These are phyloP conservation scores for Poeciliopsis prolifica DNA, from an alignment of 2,113 vertebrate species.

Conservation along the genomic window DNA sequence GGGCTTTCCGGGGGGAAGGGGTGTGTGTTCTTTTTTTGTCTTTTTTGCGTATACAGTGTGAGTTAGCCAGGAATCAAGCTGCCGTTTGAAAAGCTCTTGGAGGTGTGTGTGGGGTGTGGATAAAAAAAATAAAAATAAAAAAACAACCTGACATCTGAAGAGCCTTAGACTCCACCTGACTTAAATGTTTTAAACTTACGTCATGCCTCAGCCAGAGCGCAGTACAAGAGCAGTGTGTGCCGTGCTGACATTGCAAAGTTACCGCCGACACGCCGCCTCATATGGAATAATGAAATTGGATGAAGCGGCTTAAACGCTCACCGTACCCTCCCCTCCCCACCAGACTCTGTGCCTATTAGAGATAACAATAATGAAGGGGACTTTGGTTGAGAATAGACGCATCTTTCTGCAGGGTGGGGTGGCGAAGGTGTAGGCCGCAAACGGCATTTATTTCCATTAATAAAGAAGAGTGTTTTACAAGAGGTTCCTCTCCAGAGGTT, in stretches of 20 bases:
- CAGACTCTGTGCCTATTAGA: conserved; percentile 73
- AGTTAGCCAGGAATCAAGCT: conserved; percentile 20
- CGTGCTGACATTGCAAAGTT: conserved; percentile 71
- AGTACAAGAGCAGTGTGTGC: conserved; percentile 1
- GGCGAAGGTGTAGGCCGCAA: conserved; percentile 4
- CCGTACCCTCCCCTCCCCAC: conserved; percentile 60
- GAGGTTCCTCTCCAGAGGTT: conserved; percentile 53
- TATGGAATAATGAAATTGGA: conserved; percentile 76
- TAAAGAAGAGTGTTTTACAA: conserved; percentile 61
- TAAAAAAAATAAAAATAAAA: too few relatives aligned
- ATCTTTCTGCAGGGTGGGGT: conserved; percentile 54
- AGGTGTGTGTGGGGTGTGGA: neutral
- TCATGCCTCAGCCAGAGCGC: conserved; percentile 41
- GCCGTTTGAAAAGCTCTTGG: conserved; percentile 8
- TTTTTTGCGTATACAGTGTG: neutral
- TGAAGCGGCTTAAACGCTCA: conserved; percentile 74
- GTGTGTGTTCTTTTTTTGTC: neutral
- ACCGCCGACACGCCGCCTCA: conserved; percentile 63
- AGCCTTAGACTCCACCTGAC: neutral
- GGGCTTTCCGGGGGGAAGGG: neutral
- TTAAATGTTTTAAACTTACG: conserved; percentile 24
- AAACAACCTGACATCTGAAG: conserved; percentile 29
- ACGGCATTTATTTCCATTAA: conserved; percentile 75
- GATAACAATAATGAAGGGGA: conserved; percentile 82
- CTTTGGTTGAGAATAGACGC: conserved; percentile 72